phyloP scores from a whole-genome alignment of 1,140 invertebrate species.

The Zeugodacus cucurbitae region DNA sequence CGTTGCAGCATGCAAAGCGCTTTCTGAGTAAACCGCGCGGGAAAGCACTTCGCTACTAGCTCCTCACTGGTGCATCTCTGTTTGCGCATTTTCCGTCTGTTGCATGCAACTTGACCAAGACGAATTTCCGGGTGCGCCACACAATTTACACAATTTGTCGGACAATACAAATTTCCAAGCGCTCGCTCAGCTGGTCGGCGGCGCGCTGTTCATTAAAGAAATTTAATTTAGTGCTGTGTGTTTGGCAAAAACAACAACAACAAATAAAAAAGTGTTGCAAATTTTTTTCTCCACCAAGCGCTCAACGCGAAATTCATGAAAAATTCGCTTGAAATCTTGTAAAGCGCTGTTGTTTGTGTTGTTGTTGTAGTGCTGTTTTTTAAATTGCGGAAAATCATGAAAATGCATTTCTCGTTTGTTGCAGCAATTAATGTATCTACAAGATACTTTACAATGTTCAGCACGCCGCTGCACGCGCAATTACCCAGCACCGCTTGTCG shows the following conservation, averaged over 20 bases:
- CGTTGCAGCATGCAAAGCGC: background rate
- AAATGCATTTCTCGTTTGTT: background rate
- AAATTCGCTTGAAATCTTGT: background rate
- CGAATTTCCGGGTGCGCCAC: constrained; percentile 23
- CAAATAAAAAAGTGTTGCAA: background rate
- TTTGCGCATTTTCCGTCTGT: background rate
- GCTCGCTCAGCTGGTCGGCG: background rate
- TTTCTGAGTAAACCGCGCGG: too few species aligned
- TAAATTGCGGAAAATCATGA: constrained; percentile 36
- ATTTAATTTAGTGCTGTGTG: background rate
- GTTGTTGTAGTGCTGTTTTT: background rate
- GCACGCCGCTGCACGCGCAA: background rate
- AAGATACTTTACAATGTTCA: background rate
- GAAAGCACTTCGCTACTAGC: background rate
- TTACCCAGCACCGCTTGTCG: background rate
- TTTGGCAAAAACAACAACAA: background rate
- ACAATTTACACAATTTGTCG: background rate
- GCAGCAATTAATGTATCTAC: constrained; percentile 14
- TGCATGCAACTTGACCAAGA: constrained; percentile 28
- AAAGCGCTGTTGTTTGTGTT: background rate
- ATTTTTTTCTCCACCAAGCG: background rate
- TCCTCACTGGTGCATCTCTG: background rate
- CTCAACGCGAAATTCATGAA: background rate
- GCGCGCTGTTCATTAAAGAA: background rate
- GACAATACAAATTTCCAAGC: background rate